Evolutionary conservation across 2,113 vertebrate genomes (phyloP).

Genomic region (Cranoglanis bouderius): DNA sequence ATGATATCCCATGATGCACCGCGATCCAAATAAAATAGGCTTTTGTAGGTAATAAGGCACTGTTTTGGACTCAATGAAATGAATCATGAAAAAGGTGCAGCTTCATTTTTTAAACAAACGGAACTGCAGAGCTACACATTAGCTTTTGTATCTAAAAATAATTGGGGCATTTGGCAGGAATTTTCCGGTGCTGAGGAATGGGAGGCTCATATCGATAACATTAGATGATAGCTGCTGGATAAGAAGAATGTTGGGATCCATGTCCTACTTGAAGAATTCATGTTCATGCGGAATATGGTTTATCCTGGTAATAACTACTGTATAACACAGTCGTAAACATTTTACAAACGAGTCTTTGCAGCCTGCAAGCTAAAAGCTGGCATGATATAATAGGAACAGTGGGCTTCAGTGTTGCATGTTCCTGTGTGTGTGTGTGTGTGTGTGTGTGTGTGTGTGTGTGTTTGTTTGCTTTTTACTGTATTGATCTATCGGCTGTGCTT

Average conservation of each 20-base stretch:
- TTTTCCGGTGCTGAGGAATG: background rate
- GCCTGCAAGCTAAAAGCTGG: background rate
- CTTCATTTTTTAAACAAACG: background rate
- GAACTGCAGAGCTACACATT: background rate
- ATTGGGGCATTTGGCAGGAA: background rate
- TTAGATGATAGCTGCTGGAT: background rate
- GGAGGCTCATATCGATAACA: background rate
- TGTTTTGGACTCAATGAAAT: background rate
- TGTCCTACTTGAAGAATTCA: background rate
- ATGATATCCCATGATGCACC: background rate
- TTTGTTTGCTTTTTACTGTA: background rate
- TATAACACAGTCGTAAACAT: background rate
- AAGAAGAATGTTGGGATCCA: background rate
- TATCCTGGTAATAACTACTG: background rate
- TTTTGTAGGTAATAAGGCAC: background rate
- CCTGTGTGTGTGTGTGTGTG: no score
- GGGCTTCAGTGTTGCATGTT: background rate
- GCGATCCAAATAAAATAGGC: no score
- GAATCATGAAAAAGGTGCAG: background rate
- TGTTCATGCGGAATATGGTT: background rate
- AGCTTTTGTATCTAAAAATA: background rate
- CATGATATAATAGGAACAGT: background rate
- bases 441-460: background rate
- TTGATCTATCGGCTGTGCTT: slow-evolving; percentile 28
- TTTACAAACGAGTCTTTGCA: background rate